Evolutionary conservation across 1,140 invertebrate genomes (phyloP), one percentile per base, ranked within the genome.

Genomic region (Ditylenchus dipsaci): DNA sequence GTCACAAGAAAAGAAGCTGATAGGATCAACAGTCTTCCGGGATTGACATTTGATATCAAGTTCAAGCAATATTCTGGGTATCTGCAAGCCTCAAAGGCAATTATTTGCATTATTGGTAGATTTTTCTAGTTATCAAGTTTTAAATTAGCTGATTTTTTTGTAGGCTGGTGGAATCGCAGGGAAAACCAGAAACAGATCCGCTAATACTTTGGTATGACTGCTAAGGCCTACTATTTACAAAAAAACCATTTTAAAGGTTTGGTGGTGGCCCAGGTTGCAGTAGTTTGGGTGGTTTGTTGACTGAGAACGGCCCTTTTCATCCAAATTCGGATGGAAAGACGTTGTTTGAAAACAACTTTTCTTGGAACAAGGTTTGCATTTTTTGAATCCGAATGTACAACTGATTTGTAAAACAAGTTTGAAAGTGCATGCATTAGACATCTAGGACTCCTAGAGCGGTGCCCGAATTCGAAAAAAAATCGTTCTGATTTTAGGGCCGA

Each of bases 251-350:
- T 11, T 59, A 11, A 21, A 59, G 87, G 87, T 69, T 88, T 70
- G 87, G 87, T 79, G 87, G 87, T 23, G 87, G 87, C 27, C 87
- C 87, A 56, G 87, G 87, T 9, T 87, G 86, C 83, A 69, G 87
- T 85, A 27, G n/a, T 33, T 63, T 87, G 56, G 75, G 82, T 47
- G 87, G 87, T 9, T 71, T 87, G 0, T 79, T 88, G 15, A 83
- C 82, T 65, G 87, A 87, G 76, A 77, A 85, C 73, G 87, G 87
- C 5, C 87, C 86, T 21, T 85, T 84, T 73, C 77, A 69, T 64
- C 72, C 85, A 8, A 76, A 76, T 42, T 43, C 65, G 45, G 76
- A 83, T 70, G 84, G 83, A 9, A 74, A 75, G 56, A 84, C 78
- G 15, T 62, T 87, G 0, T 71, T 70, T 11, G 70, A 77, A 42